phyloP scores from a whole-genome alignment of 2,113 vertebrate genomes.

The Opisthocomus hoazin region DNA sequence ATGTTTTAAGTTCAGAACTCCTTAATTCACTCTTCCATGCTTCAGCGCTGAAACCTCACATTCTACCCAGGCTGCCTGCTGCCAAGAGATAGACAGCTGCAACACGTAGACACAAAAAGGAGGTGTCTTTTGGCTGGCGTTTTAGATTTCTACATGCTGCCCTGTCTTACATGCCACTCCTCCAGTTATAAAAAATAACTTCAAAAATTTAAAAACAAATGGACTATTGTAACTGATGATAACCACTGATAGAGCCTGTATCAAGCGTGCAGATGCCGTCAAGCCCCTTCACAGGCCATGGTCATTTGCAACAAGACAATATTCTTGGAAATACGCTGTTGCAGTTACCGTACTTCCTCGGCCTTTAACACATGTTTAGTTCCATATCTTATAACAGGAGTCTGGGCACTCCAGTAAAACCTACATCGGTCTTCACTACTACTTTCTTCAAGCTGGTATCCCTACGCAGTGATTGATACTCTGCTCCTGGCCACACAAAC shows the following conservation, averaged over 20 bases:
- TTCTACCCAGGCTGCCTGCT: constrained; percentile 26
- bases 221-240: not conserved
- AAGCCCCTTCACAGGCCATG: not conserved
- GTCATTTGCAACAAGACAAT: not conserved
- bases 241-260: not conserved
- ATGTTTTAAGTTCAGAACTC: not conserved
- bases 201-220: not conserved
- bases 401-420: not conserved
- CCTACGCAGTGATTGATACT: not conserved
- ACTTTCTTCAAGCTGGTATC: not conserved
- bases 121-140: constrained; percentile 42
- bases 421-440: not conserved
- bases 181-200: not conserved
- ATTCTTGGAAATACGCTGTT: not conserved
- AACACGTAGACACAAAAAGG: constrained; percentile 44
- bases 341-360: not conserved
- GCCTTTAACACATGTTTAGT: not conserved
- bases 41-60: constrained; percentile 5
- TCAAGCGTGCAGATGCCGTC: not conserved
- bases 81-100: constrained; percentile 60
- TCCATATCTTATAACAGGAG: not conserved
- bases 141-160: constrained; percentile 10
- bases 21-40: constrained; percentile 4
- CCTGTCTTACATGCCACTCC: not conserved
- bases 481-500: not conserved